A percentile compares a stretch with the other conserved stretches of the same genome.
Conservation (phyloP, 2,113 vertebrate species). For the Gila orcuttii region DNA sequence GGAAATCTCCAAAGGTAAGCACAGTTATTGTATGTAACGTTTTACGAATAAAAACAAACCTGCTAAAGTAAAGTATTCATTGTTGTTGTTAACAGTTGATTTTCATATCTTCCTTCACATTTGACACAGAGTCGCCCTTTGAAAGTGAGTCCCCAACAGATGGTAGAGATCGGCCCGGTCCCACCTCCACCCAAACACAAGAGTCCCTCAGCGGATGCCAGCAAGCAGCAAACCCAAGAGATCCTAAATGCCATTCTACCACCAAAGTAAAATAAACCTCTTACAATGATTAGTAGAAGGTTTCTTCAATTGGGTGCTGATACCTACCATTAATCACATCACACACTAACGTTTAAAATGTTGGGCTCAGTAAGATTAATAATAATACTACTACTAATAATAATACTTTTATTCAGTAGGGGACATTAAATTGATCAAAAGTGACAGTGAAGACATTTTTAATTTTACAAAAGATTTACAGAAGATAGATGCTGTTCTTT, state of each 20-base stretch:
- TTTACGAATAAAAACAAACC: background rate
- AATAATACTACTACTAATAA: no score
- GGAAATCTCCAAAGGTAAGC: slow-evolving; percentile 81
- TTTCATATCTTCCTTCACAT: background rate
- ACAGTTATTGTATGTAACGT: background rate
- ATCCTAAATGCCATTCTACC: slow-evolving; percentile 89
- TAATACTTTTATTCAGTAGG: no score
- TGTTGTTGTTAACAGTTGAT: no score
- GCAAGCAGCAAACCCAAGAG: slow-evolving; percentile 80
- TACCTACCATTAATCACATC: no score
- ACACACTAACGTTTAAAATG: background rate
- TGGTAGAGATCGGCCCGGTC: slow-evolving; percentile 64
- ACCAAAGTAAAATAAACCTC: slow-evolving; percentile 79
- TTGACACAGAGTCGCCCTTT: slow-evolving; percentile 73
- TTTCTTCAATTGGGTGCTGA: background rate
- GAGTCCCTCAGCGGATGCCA: slow-evolving; percentile 60
- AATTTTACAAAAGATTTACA: background rate
- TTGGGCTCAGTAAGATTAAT: background rate
- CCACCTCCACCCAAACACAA: slow-evolving; percentile 81
- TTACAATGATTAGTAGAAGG: background rate
- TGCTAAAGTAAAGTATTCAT: background rate
- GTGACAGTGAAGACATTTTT: no score
- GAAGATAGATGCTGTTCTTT: background rate
- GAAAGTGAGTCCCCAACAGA: slow-evolving; percentile 71
- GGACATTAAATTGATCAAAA: no score